These are phyloP conservation scores for Manis pentadactyla DNA, from an alignment of 2,797 vertebrate genomes.

Conservation along the genomic window DNA sequence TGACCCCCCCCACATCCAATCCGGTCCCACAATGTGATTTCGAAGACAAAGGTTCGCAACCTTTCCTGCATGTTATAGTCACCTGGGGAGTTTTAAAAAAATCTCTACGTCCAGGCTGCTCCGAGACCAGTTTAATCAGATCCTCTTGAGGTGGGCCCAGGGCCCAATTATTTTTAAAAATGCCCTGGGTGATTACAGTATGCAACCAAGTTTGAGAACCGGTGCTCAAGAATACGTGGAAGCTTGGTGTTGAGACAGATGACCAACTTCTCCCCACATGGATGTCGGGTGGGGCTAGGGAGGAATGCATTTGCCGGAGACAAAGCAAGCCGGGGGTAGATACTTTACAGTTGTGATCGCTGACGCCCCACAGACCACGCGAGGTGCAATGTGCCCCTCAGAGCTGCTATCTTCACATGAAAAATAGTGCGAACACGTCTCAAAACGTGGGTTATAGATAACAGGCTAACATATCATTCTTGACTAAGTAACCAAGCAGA, in stretches of 20 bases:
- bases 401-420: neutral
- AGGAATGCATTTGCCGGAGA: neutral
- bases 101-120: neutral
- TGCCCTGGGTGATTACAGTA: neutral
- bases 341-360: neutral
- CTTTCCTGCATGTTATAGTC: neutral
- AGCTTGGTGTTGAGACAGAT: neutral
- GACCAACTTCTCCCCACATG: neutral
- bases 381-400: neutral
- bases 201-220: neutral
- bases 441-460: neutral
- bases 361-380: fast-evolving
- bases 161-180: neutral
- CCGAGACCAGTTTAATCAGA: neutral
- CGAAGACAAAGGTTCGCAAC: neutral
- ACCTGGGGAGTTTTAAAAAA: neutral
- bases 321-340: neutral
- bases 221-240: neutral
- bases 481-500: neutral
- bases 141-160: neutral
- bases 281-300: neutral
- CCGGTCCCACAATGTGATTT: neutral
- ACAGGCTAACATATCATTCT: neutral
- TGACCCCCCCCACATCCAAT: neutral
- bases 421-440: neutral